phyloP scores from a whole-genome alignment of 2,888 invertebrate genomes.

The Reticulitermes lucifugus region DNA sequence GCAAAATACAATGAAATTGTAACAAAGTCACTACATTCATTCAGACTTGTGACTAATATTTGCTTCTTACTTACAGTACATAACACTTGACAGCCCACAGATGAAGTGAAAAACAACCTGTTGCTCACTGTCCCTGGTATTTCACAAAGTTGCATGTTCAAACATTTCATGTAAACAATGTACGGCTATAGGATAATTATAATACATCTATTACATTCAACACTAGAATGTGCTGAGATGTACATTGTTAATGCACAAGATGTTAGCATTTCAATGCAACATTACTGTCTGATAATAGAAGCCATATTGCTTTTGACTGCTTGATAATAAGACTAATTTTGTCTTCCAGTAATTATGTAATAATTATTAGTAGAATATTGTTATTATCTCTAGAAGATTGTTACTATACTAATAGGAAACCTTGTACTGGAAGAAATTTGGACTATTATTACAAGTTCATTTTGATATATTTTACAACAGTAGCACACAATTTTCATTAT shows the following conservation, averaged over 20 bases:
- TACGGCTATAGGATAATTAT: background rate
- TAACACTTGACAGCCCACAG: background rate
- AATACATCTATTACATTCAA: background rate
- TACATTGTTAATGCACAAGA: slow-evolving; percentile 16
- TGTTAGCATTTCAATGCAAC: slow-evolving; percentile 26
- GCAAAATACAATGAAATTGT: background rate
- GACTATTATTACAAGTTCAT: background rate
- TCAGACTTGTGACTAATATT: background rate
- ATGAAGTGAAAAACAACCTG: background rate
- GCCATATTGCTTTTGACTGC: slow-evolving; percentile 44
- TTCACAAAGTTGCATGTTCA: background rate
- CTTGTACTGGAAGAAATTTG: slow-evolving; percentile 22
- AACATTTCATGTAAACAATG: background rate
- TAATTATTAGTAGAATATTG: slow-evolving; percentile 13
- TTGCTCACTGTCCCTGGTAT: background rate
- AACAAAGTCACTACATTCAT: background rate
- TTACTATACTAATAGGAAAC: slow-evolving; percentile 33
- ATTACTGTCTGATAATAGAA: slow-evolving; percentile 29
- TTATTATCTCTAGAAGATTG: slow-evolving; percentile 21
- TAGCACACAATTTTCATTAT: slow-evolving; percentile 10
- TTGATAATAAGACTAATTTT: slow-evolving; percentile 36
- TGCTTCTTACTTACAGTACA: too few relatives aligned
- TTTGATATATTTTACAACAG: slow-evolving; percentile 11
- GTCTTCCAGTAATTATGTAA: slow-evolving; percentile 37
- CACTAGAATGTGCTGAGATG: slow-evolving; percentile 8